Base-by-base conservation (phyloP, 2,113 vertebrate genomes). In the Ammospiza caudacuta region DNA sequence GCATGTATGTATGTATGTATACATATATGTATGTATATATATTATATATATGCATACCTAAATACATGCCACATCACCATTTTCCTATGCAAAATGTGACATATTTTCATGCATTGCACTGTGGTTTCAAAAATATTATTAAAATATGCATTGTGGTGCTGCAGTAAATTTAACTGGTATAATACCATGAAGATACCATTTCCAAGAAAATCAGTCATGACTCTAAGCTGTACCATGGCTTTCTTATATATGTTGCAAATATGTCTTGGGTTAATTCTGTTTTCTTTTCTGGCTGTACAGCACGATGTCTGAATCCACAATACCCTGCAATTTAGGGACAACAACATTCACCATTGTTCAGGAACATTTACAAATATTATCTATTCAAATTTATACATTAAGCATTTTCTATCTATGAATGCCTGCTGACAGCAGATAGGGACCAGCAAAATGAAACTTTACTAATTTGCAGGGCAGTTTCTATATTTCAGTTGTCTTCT, bases 181-280 rank as follows among this genome's bases (percentile, higher is more conserved):
- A 77, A 58, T 63, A 62, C 21, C 54, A 54, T 76, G 84, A 96
- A 95, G 89, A 95, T 87, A 92, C n/a, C 13, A 11, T 92, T 87
- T 83, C 66, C 83, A 92, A 81, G n/a, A 83, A 96, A 89, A 94
- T 22, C 4, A 57, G 33, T 49, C 10, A 70, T 66, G 44, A 49
- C 43, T 46, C 10, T 84, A 51, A 72, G 80, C 43, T 44, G 9
- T 17, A 28, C 12, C 28, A 39, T 5, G 17, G 24, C 4, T 78
- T 64, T 43, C 31, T 59, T 35, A 39, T 18, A 3, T 20, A 28
- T 68, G 12, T 18, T 68, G 11, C 25, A 55, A 52, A 51, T 83
- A 55, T 52, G 19, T 81, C 67, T 58, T 51, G n/a, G 9, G 23
- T 75, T 89, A 78, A 43, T 35, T 79, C 80, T 61, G 44, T 8